A percentile compares a stretch with the other conserved stretches of the same genome.
phyloP scores from a whole-genome alignment of 2,113 vertebrate species.

The Pampusana beccarii region DNA sequence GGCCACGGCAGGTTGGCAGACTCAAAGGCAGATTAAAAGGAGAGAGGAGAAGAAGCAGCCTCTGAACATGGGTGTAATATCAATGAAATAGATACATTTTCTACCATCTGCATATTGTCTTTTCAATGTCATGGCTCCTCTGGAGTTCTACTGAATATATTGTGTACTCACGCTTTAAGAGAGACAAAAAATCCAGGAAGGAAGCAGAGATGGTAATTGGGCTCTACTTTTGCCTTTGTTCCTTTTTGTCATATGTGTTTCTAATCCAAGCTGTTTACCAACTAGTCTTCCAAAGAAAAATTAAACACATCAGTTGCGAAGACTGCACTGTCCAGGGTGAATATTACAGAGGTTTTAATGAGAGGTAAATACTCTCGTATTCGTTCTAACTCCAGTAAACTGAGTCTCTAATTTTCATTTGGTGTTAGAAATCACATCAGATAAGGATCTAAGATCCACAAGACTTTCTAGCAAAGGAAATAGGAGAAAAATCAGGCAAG shows the following conservation, averaged over 20 bases:
- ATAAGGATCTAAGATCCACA: background rate
- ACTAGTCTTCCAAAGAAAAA: background rate
- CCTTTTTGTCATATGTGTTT: background rate
- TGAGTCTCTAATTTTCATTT: background rate
- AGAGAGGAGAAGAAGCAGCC: background rate
- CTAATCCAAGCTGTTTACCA: background rate
- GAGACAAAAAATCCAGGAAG: background rate
- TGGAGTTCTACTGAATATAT: background rate
- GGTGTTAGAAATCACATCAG: background rate
- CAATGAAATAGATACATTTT: background rate
- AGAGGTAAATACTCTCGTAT: background rate
- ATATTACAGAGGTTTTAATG: background rate
- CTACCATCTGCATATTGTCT: background rate
- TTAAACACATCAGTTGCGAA: background rate
- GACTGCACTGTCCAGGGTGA: background rate
- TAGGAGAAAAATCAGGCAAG: background rate
- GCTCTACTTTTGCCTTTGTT: background rate
- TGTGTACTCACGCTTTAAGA: background rate
- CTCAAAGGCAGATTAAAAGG: background rate
- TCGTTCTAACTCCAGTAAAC: background rate
- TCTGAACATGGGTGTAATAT: background rate
- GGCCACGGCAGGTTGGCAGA: background rate
- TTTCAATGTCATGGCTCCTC: background rate
- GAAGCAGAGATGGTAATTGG: background rate
- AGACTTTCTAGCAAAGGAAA: background rate